A percentile compares a stretch with the other conserved stretches of the same genome.
Evolutionary conservation across 2,113 vertebrate species (phyloP).

Genomic region (Perccottus glenii): DNA sequence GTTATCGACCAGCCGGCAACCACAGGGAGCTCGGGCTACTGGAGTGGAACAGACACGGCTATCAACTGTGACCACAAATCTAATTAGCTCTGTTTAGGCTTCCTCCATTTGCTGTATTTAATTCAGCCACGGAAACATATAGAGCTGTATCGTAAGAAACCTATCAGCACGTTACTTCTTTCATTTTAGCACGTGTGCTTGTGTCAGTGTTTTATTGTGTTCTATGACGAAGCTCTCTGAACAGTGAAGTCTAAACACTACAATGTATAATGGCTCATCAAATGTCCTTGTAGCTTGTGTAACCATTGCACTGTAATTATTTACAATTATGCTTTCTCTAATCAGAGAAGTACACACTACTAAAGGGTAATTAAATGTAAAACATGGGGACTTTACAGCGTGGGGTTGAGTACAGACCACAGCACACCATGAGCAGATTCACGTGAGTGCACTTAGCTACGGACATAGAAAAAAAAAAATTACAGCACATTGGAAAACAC

Average conservation of each 20-base stretch:
- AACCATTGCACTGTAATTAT: conserved; percentile 19
- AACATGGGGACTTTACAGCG: conserved; percentile 24
- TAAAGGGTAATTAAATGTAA: conserved; percentile 42
- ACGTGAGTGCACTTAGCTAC: neutral
- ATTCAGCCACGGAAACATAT: neutral
- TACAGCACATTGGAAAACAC: neutral
- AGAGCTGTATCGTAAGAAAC: neutral
- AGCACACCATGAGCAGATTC: neutral
- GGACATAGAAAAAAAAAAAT: neutral
- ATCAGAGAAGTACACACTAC: conserved; percentile 23
- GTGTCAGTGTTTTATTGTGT: neutral
- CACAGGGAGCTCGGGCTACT: conserved; percentile 11
- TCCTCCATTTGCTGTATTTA: conserved; percentile 1
- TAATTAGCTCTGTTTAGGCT: conserved; percentile 4
- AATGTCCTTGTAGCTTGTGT: neutral
- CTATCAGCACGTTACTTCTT: neutral
- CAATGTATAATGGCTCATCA: conserved; percentile 12
- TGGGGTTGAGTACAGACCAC: conserved; percentile 30
- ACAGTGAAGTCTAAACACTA: neutral
- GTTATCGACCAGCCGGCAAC: conserved; percentile 33
- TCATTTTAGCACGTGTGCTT: neutral
- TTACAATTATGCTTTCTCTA: conserved; percentile 32
- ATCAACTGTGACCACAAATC: conserved; percentile 19
- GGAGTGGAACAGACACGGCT: conserved; percentile 9
- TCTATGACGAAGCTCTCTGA: neutral